phyloP scores from a whole-genome alignment of 2,797 vertebrate genomes.

The Cichlasoma orientale region DNA sequence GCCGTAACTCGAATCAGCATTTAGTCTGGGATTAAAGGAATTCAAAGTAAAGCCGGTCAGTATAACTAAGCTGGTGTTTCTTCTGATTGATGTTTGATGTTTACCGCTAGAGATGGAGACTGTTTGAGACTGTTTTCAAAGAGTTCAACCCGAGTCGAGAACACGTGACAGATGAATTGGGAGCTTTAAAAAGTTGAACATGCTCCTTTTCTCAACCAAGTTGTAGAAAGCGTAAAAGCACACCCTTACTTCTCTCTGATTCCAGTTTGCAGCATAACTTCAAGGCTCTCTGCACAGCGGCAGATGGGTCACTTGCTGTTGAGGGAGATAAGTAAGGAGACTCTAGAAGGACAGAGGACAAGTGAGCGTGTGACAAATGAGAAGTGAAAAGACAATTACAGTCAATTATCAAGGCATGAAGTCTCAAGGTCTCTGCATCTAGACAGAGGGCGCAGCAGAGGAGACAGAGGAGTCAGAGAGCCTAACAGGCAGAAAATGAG shows the following conservation, averaged over 20 bases:
- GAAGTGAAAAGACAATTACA: conserved; percentile 97
- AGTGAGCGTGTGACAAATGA: conserved; percentile 86
- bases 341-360: conserved; percentile 45
- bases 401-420: conserved; percentile 91
- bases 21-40: not conserved
- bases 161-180: not conserved
- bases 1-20: not conserved
- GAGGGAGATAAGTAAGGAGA: conserved; percentile 21
- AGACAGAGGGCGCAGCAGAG: conserved; percentile 65
- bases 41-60: not conserved
- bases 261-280: not conserved
- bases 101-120: not conserved
- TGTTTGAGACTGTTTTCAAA: not conserved
- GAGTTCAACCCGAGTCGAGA: not conserved
- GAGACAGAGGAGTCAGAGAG: conserved; percentile 75
- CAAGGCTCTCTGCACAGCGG: not conserved
- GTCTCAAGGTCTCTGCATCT: conserved; percentile 80
- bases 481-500: conserved; percentile 97
- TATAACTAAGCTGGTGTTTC: not conserved
- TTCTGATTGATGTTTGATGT: not conserved
- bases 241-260: not conserved
- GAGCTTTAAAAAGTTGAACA: not conserved
- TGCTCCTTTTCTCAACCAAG: not conserved
- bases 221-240: not conserved
- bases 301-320: not conserved